phyloP scores from a whole-genome alignment of 2,888 invertebrate species.

The Trimorus sp. region DNA sequence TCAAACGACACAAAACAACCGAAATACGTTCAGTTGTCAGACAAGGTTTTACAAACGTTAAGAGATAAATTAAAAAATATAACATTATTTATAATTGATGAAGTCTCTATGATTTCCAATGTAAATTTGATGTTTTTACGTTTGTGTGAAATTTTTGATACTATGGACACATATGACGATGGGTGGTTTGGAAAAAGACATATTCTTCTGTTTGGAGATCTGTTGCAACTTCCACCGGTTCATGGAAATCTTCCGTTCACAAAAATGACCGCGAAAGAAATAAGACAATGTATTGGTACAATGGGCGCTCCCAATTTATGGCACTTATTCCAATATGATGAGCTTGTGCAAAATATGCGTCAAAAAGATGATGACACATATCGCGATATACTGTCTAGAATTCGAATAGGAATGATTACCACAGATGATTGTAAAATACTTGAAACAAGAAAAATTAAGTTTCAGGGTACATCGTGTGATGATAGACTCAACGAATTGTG shows the following conservation, averaged over 20 bases:
- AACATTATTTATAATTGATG: too few species aligned
- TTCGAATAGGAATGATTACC: constrained; percentile 41
- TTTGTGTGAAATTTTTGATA: constrained; percentile 74
- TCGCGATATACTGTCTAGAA: constrained; percentile 67
- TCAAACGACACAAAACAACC: too few species aligned
- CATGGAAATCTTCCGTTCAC: too few species aligned
- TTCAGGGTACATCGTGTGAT: background rate
- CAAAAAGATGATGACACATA: constrained; percentile 67
- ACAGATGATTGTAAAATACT: constrained; percentile 31
- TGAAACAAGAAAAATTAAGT: constrained; percentile 21
- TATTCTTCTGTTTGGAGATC: constrained; percentile 71
- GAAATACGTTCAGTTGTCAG: constrained; percentile 68
- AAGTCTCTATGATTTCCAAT: too few species aligned
- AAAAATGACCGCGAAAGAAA: constrained; percentile 31
- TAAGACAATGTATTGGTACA: constrained; percentile 55
- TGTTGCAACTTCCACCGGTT: constrained; percentile 59
- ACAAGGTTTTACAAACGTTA: constrained; percentile 69
- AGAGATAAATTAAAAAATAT: too few species aligned
- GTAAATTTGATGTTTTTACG: too few species aligned
- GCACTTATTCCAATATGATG: constrained; percentile 70
- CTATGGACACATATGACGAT: constrained; percentile 66
- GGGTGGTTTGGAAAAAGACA: too few species aligned
- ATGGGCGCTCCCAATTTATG: constrained; percentile 69
- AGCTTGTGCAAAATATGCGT: constrained; percentile 72
- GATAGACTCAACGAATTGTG: constrained; percentile 1